Evolutionary conservation across 2,888 invertebrate species (phyloP).

Genomic region (Gisinianus flammeolus): DNA sequence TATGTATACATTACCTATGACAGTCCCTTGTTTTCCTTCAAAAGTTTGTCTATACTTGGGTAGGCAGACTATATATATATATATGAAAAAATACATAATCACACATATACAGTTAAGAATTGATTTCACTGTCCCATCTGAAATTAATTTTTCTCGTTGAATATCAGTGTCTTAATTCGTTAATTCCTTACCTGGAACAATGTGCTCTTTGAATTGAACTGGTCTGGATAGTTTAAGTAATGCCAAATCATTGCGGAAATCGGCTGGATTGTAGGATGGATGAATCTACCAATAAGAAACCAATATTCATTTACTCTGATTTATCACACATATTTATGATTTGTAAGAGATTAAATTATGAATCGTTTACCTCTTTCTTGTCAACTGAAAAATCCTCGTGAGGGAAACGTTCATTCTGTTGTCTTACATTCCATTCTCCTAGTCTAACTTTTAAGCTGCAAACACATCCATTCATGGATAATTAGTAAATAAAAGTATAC

Average conservation of each 20-base stretch:
- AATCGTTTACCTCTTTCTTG: slow-evolving; percentile 74
- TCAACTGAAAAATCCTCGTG: slow-evolving; percentile 90
- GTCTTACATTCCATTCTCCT: slow-evolving; percentile 91
- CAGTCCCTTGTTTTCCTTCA: slow-evolving; percentile 86
- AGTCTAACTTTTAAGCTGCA: slow-evolving; percentile 85
- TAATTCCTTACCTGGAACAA: too few relatives aligned
- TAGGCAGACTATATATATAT: slow-evolving; percentile 71
- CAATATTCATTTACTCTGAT: not conserved
- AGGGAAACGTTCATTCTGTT: slow-evolving; percentile 78
- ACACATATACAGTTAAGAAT: too few relatives aligned
- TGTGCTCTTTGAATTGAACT: slow-evolving; percentile 89
- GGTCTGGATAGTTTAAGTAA: slow-evolving; percentile 63
- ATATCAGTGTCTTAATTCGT: too few relatives aligned
- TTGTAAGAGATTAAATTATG: not conserved
- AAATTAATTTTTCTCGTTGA: too few relatives aligned
- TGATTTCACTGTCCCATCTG: too few relatives aligned
- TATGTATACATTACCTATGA: too few relatives aligned
- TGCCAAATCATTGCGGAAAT: slow-evolving; percentile 90
- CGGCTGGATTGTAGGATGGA: slow-evolving; percentile 86
- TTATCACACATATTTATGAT: not conserved
- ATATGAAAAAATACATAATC: not conserved
- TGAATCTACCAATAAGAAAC: slow-evolving; percentile 67
- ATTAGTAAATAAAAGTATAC: too few relatives aligned
- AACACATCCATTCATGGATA: slow-evolving; percentile 63
- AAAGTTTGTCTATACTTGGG: slow-evolving; percentile 78